Base-by-base conservation (phyloP, 2,113 vertebrate species). In the Zonotrichia leucophrys region DNA sequence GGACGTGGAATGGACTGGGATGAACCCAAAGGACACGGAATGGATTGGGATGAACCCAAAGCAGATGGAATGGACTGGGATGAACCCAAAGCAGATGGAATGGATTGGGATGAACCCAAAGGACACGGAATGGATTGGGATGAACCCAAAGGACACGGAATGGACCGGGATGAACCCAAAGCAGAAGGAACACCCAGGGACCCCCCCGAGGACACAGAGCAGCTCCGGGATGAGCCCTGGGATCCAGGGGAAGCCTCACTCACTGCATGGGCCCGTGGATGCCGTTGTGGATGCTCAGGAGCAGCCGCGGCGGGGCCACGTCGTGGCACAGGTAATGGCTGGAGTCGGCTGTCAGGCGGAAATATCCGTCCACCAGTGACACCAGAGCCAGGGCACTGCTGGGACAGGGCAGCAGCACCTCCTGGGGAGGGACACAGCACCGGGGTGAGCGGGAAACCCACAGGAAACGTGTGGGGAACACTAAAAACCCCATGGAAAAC, bases 301-400 rank as follows among this genome's bases (percentile, higher is more conserved):
- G 97, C 35, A 99, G 97, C 50, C 99, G 98, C 0, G 99, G 99
- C 1, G 99, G 98, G 1, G 99, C 99, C 92, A 99, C 99, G 44
- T 99, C 98, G 3, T 98, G 98, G 83, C 99, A 99, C 86, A 99
- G 97, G 95, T 99, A 99, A 85, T 99, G 99, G 97, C 98, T 99
- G 56, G 99, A 98, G 42, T 99, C 99, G 0, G 98, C 98, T 1
- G 99, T 99, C 52, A 99, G 98, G 7, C 99, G 98, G 96, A 99
- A 99, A 55, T 99, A 99, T 4, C 99, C 99, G 4, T 99, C 99
- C 18, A 99, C 90, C 52, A 99, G 97, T 0, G 99, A 98, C 60
- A 98, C 98, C 62, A 99, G 97, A 81, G 99, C 98, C 78, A 98
- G 97, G 3, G 99, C 98, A 7, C 92, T 84, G 7, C 97, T 95